A percentile compares a stretch with the other conserved stretches of the same genome.
Conservation (phyloP, 2,888 invertebrate genomes). For the Cosmia trapezina region DNA sequence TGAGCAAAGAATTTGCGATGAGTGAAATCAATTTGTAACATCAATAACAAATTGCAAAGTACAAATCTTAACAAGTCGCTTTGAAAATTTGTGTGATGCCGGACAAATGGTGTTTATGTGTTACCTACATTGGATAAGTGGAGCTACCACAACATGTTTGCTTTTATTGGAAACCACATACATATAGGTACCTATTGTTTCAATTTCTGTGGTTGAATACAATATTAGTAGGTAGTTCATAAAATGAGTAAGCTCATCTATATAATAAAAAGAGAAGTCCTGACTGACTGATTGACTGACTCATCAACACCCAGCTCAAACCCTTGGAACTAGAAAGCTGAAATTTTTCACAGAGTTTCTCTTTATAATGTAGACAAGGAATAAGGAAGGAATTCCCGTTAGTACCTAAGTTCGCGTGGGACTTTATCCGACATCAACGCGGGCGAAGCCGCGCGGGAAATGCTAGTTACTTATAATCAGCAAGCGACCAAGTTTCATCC, state of each 20-base stretch:
- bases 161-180: conserved; percentile 18
- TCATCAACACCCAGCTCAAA: too few species aligned
- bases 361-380: too few species aligned
- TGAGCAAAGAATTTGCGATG: background rate
- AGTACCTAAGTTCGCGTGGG: too few species aligned
- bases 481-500: background rate
- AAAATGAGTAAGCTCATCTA: background rate
- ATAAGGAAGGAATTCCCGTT: too few species aligned
- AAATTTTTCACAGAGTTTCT: too few species aligned
- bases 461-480: background rate
- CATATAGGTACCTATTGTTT: background rate
- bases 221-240: background rate
- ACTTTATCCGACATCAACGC: too few species aligned
- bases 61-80: background rate
- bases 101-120: background rate
- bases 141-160: background rate
- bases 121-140: background rate
- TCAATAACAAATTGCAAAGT: background rate
- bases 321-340: too few species aligned
- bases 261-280: too few species aligned
- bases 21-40: background rate
- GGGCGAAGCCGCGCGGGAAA: too few species aligned
- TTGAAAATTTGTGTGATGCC: background rate
- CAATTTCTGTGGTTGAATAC: background rate
- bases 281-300: too few species aligned